Conservation (phyloP, 1,140 invertebrate genomes). For the Spodoptera litura region DNA sequence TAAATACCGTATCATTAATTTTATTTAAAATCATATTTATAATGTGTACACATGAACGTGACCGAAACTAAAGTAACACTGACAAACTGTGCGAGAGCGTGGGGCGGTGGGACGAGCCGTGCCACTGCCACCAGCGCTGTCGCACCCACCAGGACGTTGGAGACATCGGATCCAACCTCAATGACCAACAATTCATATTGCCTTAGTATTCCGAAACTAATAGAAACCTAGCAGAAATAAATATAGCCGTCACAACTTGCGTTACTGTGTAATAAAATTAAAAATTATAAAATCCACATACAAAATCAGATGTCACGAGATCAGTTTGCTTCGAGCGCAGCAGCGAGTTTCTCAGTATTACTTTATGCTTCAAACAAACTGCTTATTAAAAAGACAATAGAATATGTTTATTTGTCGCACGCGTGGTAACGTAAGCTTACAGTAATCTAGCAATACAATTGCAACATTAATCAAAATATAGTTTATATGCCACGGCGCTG, state of each 20-base stretch:
- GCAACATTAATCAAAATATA: background rate
- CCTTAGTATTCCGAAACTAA: background rate
- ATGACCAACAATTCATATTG: background rate
- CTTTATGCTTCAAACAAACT: constrained; percentile 41
- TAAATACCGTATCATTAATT: constrained; percentile 75
- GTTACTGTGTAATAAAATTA: constrained; percentile 27
- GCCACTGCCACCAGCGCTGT: too few relatives aligned
- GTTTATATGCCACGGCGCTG: background rate
- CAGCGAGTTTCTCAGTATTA: constrained; percentile 40
- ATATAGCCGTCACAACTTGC: constrained; percentile 22
- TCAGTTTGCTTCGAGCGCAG: constrained; percentile 15
- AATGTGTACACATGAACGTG: constrained; percentile 48
- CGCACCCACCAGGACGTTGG: background rate
- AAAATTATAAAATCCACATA: constrained; percentile 30
- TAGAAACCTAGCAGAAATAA: constrained; percentile 32
- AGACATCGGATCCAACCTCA: background rate
- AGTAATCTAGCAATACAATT: background rate
- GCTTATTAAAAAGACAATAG: constrained; percentile 32
- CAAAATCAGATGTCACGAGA: constrained; percentile 40
- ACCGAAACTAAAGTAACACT: constrained; percentile 43
- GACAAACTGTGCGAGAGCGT: constrained; percentile 5
- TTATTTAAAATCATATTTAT: constrained; percentile 61
- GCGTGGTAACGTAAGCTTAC: background rate
- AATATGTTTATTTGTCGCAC: constrained; percentile 34
- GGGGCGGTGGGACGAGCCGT: too few relatives aligned